phyloP scores from a whole-genome alignment of 35 echinoderm and acorn worm species.

The Chiridota heheva region DNA sequence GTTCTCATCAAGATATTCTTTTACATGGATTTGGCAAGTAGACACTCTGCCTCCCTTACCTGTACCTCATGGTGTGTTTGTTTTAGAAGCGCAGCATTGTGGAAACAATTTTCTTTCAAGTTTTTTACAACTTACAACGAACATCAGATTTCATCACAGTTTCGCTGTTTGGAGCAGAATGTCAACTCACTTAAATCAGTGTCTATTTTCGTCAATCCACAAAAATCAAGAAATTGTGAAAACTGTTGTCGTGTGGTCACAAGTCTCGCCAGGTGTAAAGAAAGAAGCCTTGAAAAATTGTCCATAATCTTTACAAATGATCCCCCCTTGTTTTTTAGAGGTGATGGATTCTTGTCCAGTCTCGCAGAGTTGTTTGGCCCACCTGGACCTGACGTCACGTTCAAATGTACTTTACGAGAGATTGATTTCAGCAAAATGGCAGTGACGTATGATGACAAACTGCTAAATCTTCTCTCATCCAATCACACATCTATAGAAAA shows the following conservation, averaged over 20 bases:
- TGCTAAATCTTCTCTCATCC: constrained; percentile 66
- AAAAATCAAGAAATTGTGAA: constrained; percentile 44
- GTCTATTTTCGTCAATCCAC: constrained; percentile 57
- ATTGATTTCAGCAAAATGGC: constrained; percentile 70
- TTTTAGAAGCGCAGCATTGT: constrained; percentile 62
- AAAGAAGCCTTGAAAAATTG: constrained; percentile 67
- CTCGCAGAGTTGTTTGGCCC: constrained; percentile 92
- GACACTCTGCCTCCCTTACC: constrained; percentile 55
- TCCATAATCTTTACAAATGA: constrained; percentile 73
- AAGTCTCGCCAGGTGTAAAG: constrained; percentile 39
- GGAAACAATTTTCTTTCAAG: constrained; percentile 69
- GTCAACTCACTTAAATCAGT: constrained; percentile 59
- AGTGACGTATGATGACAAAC: constrained; percentile 51
- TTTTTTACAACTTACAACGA: constrained; percentile 55
- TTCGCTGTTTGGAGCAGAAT: constrained; percentile 74
- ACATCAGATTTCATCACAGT: constrained; percentile 40
- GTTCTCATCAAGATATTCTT: constrained; percentile 75
- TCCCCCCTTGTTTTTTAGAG: constrained; percentile 91
- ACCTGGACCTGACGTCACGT: constrained; percentile 44
- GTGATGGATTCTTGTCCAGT: constrained; percentile 66
- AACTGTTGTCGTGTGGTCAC: constrained; percentile 69
- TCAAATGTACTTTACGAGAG: constrained; percentile 57
- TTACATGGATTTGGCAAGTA: constrained; percentile 54
- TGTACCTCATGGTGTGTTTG: constrained; percentile 75
- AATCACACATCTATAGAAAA: constrained; percentile 67